Percentiles rank a stretch among this genome's conserved stretches.
These are phyloP conservation scores for Papilio polyxenes DNA, from an alignment of 1,140 invertebrate species.

Conservation along the genomic window DNA sequence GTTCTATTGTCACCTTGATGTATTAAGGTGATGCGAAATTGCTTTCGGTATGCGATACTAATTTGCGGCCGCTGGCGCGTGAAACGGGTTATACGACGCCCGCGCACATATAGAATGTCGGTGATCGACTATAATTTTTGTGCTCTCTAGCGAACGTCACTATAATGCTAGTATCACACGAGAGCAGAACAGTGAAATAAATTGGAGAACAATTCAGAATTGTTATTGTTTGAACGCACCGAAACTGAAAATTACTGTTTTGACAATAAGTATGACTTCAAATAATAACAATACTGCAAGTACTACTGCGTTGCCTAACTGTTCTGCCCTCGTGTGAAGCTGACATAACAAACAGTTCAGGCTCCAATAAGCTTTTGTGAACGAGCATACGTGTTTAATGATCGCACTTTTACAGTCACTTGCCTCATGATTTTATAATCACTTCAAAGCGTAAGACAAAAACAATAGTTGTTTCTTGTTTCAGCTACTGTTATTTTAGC, in stretches of 20 bases:
- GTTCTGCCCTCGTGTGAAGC: slow-evolving; percentile 15
- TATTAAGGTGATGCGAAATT: slow-evolving; percentile 47
- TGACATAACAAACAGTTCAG: slow-evolving; percentile 38
- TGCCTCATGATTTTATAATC: slow-evolving; percentile 16
- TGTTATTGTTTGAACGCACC: no score
- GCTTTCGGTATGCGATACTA: slow-evolving; percentile 56
- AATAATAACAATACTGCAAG: slow-evolving; percentile 33
- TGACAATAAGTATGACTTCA: no score
- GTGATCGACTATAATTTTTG: slow-evolving; percentile 80
- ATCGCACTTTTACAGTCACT: slow-evolving; percentile 23
- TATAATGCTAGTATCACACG: slow-evolving; percentile 49
- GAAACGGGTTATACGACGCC: slow-evolving; percentile 77
- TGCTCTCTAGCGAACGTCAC: slow-evolving; percentile 65
- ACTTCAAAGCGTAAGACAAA: slow-evolving; percentile 19
- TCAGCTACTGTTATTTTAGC: neutral
- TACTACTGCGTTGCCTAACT: slow-evolving; percentile 36
- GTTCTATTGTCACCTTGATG: slow-evolving; percentile 36
- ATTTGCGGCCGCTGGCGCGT: slow-evolving; percentile 67
- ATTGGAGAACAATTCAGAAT: no score
- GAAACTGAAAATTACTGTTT: no score
- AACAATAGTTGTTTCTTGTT: slow-evolving; percentile 5
- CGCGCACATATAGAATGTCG: slow-evolving; percentile 75
- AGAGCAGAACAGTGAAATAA: neutral
- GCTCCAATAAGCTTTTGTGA: slow-evolving; percentile 2
- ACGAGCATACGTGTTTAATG: slow-evolving; percentile 13